A percentile compares a stretch with the other conserved stretches of the same genome.
Conservation (phyloP, 2,113 vertebrate species). For the Pachypanchax playfairii region DNA sequence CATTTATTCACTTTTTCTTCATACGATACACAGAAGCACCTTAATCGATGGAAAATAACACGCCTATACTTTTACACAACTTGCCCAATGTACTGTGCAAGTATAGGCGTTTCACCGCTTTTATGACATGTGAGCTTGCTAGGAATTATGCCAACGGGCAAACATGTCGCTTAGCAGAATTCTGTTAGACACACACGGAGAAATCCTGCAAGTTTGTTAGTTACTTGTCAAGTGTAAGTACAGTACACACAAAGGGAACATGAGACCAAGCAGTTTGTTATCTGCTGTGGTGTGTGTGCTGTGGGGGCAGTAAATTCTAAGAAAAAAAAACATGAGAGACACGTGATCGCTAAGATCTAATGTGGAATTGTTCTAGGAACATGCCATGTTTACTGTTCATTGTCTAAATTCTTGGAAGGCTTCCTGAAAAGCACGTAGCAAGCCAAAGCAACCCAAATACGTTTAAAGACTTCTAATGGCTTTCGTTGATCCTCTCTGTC, state of each 20-base stretch:
- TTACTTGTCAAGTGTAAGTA: conserved; percentile 66
- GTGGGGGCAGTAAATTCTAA: conserved; percentile 62
- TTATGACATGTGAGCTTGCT: conserved; percentile 82
- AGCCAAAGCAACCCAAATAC: conserved; percentile 54
- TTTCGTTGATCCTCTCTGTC: conserved; percentile 42
- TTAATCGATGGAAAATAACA: conserved; percentile 43
- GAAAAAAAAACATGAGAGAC: conserved; percentile 34
- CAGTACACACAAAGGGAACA: conserved; percentile 62
- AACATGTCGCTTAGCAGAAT: conserved; percentile 85
- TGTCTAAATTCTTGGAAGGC: conserved; percentile 75
- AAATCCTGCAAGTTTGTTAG: conserved; percentile 64
- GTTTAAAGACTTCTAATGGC: conserved; percentile 44
- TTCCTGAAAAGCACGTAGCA: conserved; percentile 65
- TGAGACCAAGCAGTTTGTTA: conserved; percentile 60
- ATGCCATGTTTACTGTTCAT: conserved; percentile 78
- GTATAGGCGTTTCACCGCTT: conserved; percentile 60
- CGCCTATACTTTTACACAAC: conserved; percentile 26
- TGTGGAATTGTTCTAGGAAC: conserved; percentile 77
- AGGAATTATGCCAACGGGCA: conserved; percentile 81
- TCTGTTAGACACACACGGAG: conserved; percentile 61
- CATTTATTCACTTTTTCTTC: conserved; percentile 13
- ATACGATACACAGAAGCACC: conserved; percentile 58
- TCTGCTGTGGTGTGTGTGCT: conserved; percentile 48
- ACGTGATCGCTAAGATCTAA: conserved; percentile 68
- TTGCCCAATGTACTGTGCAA: conserved; percentile 46